Percentiles rank a stretch among this genome's conserved stretches.
Conservation (phyloP, 2,113 vertebrate species). For the Entomyzon cyanotis region DNA sequence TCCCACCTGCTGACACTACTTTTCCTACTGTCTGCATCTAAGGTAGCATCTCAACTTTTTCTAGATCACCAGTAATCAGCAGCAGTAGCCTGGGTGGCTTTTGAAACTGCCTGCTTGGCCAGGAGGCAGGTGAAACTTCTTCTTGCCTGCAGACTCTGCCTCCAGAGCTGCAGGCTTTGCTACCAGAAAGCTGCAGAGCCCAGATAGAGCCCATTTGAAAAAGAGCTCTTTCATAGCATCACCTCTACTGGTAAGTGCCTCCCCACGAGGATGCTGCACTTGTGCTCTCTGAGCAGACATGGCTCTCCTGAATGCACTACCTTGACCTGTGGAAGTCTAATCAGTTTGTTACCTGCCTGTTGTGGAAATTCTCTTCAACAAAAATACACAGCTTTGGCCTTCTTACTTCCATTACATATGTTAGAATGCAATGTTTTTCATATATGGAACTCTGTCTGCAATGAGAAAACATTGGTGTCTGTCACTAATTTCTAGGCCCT, state of each 20-base stretch:
- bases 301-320: background rate
- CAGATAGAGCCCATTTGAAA: background rate
- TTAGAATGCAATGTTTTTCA: background rate
- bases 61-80: background rate
- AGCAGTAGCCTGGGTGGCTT: background rate
- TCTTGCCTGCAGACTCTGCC: background rate
- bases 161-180: background rate
- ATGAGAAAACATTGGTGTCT: background rate
- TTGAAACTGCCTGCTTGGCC: background rate
- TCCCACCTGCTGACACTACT: background rate
- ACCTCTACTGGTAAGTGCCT: background rate
- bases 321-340: background rate
- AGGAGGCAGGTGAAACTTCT: background rate
- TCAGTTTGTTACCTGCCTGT: background rate
- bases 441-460: background rate
- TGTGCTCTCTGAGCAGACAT: background rate
- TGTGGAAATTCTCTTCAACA: background rate
- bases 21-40: background rate
- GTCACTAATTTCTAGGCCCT: background rate
- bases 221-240: background rate
- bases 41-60: background rate
- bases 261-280: rapidly evolving
- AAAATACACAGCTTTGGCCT: background rate
- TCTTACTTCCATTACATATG: background rate
- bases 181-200: background rate